A percentile compares a stretch with the other conserved stretches of the same genome.
These are phyloP conservation scores for Myripristis murdjan DNA, from an alignment of 2,797 vertebrate genomes.

Conservation along the genomic window DNA sequence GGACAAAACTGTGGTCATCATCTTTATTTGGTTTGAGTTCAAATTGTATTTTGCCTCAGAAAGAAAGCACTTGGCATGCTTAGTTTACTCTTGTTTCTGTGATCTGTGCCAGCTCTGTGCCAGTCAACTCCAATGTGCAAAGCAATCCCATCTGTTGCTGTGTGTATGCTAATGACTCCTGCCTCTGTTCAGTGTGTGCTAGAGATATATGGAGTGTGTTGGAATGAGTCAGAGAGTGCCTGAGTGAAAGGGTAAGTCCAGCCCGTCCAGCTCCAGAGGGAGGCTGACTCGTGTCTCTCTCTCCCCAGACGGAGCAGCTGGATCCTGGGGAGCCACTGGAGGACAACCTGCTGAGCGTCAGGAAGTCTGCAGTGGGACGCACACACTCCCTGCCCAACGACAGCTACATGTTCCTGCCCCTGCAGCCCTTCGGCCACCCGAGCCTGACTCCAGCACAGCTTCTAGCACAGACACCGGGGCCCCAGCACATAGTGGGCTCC, in stretches of 20 bases:
- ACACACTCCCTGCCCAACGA: conserved; percentile 97
- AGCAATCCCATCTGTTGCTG: conserved; percentile 65
- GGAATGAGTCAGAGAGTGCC: conserved; percentile 45
- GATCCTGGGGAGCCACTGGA: conserved; percentile 62
- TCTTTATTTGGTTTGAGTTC: too few species aligned
- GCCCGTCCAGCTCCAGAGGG: not conserved
- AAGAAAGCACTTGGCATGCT: conserved; percentile 10
- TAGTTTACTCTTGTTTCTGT: conserved; percentile 40
- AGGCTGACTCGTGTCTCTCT: conserved; percentile 36
- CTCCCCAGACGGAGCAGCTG: conserved; percentile 66
- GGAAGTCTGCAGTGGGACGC: conserved; percentile 93
- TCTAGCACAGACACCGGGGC: conserved; percentile 62
- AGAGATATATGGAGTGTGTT: conserved; percentile 46
- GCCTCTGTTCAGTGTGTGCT: conserved; percentile 67
- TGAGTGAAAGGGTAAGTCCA: conserved; percentile 28
- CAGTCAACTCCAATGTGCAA: conserved; percentile 69
- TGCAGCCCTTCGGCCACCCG: conserved; percentile 47
- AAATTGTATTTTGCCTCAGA: not conserved
- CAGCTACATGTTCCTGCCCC: conserved; percentile 95
- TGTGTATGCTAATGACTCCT: conserved; percentile 71
- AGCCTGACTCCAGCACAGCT: conserved; percentile 37
- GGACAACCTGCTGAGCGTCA: conserved; percentile 90
- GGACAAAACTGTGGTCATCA: not conserved
- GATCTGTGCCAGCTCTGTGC: conserved; percentile 74
- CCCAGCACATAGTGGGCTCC: conserved; percentile 67